phyloP scores from a whole-genome alignment of 2,113 vertebrate species.

The Muscicapa adusta region DNA sequence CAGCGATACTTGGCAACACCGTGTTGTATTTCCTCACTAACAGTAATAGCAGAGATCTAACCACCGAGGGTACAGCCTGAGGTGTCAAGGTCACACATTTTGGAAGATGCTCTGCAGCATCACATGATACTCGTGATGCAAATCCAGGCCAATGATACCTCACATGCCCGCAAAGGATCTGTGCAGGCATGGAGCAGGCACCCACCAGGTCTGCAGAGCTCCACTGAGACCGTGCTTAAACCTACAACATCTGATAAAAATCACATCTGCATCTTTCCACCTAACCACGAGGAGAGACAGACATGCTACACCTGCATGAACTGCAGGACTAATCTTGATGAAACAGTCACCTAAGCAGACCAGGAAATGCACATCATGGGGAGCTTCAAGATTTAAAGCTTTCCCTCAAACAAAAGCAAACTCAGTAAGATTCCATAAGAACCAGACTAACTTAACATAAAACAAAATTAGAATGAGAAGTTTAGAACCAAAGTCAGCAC shows the following conservation, averaged over 20 bases:
- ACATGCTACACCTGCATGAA: accelerated
- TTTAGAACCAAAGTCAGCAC: neutral
- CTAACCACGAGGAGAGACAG: neutral
- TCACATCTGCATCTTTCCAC: neutral
- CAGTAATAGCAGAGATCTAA: neutral
- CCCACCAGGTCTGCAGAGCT: neutral
- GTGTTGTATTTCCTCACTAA: neutral
- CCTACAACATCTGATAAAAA: neutral
- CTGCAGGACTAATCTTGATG: neutral
- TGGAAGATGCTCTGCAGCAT: conserved; percentile 5
- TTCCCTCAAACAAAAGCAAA: neutral
- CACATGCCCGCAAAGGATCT: accelerated
- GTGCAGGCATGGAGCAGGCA: neutral
- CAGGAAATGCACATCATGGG: neutral
- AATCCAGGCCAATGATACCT: neutral
- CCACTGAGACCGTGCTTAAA: neutral
- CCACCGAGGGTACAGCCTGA: neutral
- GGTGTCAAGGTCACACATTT: neutral
- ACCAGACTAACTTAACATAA: neutral
- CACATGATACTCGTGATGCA: neutral
- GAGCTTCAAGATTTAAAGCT: neutral
- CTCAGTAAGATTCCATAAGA: neutral
- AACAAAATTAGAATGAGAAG: neutral
- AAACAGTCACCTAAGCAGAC: neutral
- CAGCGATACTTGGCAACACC: accelerated